These are phyloP conservation scores for Drosophila burlai DNA, from an alignment of 1,140 invertebrate genomes.

Conservation along the genomic window DNA sequence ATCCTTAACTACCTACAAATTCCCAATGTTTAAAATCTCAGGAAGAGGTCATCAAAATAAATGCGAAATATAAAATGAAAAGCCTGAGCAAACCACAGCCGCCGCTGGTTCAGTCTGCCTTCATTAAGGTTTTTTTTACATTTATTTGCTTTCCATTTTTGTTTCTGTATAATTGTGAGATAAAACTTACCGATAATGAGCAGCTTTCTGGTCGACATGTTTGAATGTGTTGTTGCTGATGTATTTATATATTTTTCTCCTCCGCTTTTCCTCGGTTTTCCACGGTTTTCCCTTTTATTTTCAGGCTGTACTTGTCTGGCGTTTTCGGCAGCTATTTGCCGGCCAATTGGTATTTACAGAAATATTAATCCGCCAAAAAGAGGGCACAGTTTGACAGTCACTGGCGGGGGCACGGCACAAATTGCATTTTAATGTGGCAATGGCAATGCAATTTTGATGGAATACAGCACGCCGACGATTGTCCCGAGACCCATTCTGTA, in stretches of 20 bases:
- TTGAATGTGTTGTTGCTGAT: slow-evolving; percentile 45
- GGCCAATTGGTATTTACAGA: slow-evolving; percentile 60
- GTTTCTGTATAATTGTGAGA: slow-evolving; percentile 79
- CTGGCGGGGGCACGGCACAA: slow-evolving; percentile 32
- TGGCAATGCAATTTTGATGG: slow-evolving; percentile 50
- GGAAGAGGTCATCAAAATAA: slow-evolving; percentile 5
- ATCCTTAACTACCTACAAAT: background rate
- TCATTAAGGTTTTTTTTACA: slow-evolving; percentile 28
- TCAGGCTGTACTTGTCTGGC: slow-evolving; percentile 8
- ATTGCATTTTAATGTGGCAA: slow-evolving; percentile 76
- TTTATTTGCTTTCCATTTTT: slow-evolving; percentile 12
- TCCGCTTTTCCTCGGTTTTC: slow-evolving; percentile 7
- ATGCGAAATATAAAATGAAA: slow-evolving; percentile 16
- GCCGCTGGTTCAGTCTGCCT: slow-evolving; percentile 18
- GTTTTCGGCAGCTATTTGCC: slow-evolving; percentile 28
- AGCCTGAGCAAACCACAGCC: slow-evolving; percentile 21
- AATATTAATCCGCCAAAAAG: slow-evolving; percentile 50
- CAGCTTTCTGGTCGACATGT: slow-evolving; percentile 81
- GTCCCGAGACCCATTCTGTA: slow-evolving; percentile 23
- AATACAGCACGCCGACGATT: slow-evolving; percentile 33
- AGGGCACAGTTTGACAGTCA: slow-evolving; percentile 58
- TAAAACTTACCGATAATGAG: slow-evolving; percentile 85
- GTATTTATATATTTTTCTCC: slow-evolving; percentile 16
- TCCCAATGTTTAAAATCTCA: slow-evolving; percentile 14
- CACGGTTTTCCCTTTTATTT: slow-evolving; percentile 17